Conservation (phyloP, 1,140 invertebrate genomes). For the Ctenoplectra terminalis region DNA sequence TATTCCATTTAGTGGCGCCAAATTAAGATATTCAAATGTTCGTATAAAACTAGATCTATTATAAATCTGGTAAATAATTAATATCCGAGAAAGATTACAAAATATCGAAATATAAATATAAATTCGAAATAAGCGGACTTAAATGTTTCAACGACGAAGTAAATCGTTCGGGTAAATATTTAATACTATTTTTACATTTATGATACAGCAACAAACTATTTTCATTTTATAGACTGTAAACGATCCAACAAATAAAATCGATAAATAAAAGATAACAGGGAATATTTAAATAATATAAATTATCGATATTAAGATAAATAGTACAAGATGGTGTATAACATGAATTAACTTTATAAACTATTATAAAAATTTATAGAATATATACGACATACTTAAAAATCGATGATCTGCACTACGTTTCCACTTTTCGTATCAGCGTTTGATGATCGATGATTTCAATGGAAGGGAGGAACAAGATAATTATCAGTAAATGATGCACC, state of each 20-base stretch:
- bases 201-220: not conserved
- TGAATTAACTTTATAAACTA: not conserved
- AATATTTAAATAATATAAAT: not conserved
- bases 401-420: constrained; percentile 30
- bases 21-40: not conserved
- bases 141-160: not conserved
- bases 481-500: constrained; percentile 71
- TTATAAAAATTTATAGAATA: not conserved
- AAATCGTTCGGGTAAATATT: not conserved
- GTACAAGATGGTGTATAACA: not conserved
- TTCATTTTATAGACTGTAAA: not conserved
- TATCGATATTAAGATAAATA: not conserved
- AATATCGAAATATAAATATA: not conserved
- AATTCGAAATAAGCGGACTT: not conserved
- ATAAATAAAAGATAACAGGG: not conserved
- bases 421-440: constrained; percentile 27
- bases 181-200: not conserved
- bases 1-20: not conserved
- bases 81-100: not conserved
- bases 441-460: constrained; percentile 44
- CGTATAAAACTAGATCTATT: too few relatives aligned
- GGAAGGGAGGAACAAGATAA: constrained; percentile 30
- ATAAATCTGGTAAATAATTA: not conserved
- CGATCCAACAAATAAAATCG: not conserved
- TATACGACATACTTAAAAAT: constrained; percentile 43